These are phyloP conservation scores for Harpagifer antarcticus DNA, from an alignment of 2,797 vertebrate species.

Conservation along the genomic window DNA sequence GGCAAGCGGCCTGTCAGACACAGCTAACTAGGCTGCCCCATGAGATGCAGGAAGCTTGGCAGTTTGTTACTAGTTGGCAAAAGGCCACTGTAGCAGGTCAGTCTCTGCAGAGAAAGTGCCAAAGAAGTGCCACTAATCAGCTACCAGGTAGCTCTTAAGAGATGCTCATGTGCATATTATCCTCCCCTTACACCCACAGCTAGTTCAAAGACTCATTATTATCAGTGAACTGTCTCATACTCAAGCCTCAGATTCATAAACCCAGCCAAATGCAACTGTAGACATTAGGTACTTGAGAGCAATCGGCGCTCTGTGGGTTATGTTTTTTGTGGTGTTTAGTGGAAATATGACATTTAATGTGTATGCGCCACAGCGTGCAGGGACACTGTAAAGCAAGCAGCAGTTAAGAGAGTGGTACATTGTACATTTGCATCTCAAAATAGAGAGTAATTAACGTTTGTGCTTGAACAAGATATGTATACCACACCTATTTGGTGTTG, in stretches of 20 bases:
- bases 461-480: conserved; percentile 4
- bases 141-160: conserved; percentile 37
- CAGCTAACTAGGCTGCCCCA: conserved; percentile 82
- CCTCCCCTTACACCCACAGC: conserved; percentile 7
- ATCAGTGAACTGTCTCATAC: conserved; percentile 13
- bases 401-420: conserved; percentile 32
- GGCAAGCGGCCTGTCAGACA: conserved; percentile 80
- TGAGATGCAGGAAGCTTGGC: conserved; percentile 80
- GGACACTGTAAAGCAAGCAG: conserved; percentile 13
- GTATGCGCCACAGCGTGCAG: conserved; percentile 1
- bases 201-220: conserved; percentile 41
- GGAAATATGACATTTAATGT: neutral
- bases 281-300: conserved; percentile 37
- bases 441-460: conserved; percentile 17
- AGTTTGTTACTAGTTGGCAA: conserved; percentile 80
- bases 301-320: conserved; percentile 17
- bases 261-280: conserved; percentile 9
- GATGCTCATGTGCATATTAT: conserved; percentile 30
- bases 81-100: conserved; percentile 80
- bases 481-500: conserved; percentile 30
- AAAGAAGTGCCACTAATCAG: conserved; percentile 69
- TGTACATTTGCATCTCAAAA: conserved; percentile 39
- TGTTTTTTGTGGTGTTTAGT: conserved; percentile 16
- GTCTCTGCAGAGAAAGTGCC: conserved; percentile 68
- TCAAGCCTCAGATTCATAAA: conserved; percentile 33